These are phyloP conservation scores for Onchidella celtica DNA, from an alignment of 2,888 invertebrate species.

Conservation along the genomic window DNA sequence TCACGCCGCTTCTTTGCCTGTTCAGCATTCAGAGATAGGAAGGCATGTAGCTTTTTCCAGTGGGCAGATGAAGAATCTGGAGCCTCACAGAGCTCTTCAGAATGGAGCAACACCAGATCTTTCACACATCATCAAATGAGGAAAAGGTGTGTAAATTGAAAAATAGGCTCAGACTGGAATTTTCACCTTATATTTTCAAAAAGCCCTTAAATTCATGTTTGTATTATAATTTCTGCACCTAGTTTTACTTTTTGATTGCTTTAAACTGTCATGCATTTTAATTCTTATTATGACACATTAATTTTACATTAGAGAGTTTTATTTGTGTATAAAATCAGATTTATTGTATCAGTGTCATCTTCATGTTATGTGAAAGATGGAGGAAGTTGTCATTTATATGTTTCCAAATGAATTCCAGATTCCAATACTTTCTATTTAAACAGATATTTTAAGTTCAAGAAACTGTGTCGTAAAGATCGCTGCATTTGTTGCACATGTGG, in stretches of 20 bases:
- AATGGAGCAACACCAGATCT: too few relatives aligned
- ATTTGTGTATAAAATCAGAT: background rate
- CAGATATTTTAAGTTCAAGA: slow-evolving; percentile 58
- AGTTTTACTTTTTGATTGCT: too few relatives aligned
- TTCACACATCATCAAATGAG: background rate
- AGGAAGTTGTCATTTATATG: background rate
- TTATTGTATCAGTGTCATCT: background rate
- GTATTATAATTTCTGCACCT: too few relatives aligned
- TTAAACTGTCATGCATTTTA: too few relatives aligned
- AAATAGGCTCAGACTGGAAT: background rate
- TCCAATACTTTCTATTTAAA: too few relatives aligned
- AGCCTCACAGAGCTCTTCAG: background rate
- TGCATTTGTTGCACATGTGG: slow-evolving; percentile 76
- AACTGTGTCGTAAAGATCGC: slow-evolving; percentile 57
- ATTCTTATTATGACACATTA: background rate
- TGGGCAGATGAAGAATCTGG: slow-evolving; percentile 80
- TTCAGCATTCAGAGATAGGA: slow-evolving; percentile 90
- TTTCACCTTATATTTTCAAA: too few relatives aligned
- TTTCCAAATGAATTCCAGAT: too few relatives aligned
- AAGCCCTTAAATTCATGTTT: too few relatives aligned
- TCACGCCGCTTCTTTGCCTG: slow-evolving; percentile 87
- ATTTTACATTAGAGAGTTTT: background rate
- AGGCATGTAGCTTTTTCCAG: slow-evolving; percentile 88
- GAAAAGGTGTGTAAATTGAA: slow-evolving; percentile 3
- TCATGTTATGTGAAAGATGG: background rate